Conservation (phyloP, 2,888 invertebrate species). For the Lithophane socia region DNA sequence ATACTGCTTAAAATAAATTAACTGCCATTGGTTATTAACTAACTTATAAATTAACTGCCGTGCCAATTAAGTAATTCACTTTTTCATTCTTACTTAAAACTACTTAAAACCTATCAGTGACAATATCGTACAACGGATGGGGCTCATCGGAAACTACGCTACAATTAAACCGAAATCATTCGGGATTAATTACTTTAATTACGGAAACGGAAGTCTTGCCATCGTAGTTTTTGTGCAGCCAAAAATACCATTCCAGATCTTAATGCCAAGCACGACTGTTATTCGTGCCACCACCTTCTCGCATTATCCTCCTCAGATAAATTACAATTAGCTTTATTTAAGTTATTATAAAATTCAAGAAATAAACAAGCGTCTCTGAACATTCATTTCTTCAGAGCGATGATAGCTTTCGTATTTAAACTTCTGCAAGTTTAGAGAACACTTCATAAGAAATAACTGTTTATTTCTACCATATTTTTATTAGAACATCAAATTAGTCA, state of each 20-base stretch:
- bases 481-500: constrained; percentile 52
- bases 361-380: constrained; percentile 23
- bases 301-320: constrained; percentile 58
- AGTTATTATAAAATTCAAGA: constrained; percentile 23
- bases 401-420: constrained; percentile 42
- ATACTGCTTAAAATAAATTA: constrained; percentile 5
- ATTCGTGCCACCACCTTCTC: constrained; percentile 68
- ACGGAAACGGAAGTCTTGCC: constrained; percentile 87
- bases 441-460: constrained; percentile 21
- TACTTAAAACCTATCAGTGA: constrained; percentile 52
- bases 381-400: constrained; percentile 28
- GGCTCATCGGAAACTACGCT: constrained; percentile 81
- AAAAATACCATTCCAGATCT: constrained; percentile 78
- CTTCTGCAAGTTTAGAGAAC: constrained; percentile 23
- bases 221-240: constrained; percentile 74
- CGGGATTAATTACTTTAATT: constrained; percentile 87
- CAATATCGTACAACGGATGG: constrained; percentile 74
- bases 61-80: constrained; percentile 39
- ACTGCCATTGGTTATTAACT: constrained; percentile 8
- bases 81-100: constrained; percentile 22
- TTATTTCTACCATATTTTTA: constrained; percentile 40
- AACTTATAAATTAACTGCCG: too few species aligned
- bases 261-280: constrained; percentile 76
- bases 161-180: constrained; percentile 87
- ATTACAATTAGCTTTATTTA: constrained; percentile 58